These are phyloP conservation scores for Hippocampus abdominalis DNA, from an alignment of 2,113 vertebrate species.

Conservation along the genomic window DNA sequence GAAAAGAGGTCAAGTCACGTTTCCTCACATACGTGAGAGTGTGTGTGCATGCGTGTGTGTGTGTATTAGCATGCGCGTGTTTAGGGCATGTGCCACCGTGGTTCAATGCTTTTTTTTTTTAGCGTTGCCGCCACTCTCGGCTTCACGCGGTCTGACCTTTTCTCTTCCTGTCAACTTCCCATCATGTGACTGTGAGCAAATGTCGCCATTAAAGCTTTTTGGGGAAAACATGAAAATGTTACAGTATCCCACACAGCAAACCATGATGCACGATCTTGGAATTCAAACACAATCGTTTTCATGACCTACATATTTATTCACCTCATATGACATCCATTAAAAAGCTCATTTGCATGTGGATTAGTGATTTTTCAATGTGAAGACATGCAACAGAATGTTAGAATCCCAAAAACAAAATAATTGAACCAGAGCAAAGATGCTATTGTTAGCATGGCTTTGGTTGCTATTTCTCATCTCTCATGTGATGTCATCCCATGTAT, in stretches of 20 bases:
- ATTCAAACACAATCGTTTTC: no score
- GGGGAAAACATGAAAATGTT: neutral
- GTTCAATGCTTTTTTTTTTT: conserved; percentile 5
- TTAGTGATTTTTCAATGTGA: no score
- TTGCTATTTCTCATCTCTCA: neutral
- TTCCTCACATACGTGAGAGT: conserved; percentile 42
- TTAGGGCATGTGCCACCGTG: conserved; percentile 13
- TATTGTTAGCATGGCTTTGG: neutral
- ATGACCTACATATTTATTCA: no score
- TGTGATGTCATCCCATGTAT: neutral
- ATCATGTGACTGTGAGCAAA: neutral
- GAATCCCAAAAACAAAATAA: no score
- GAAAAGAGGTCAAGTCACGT: conserved; percentile 44
- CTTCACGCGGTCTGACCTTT: conserved; percentile 9
- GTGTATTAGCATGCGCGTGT: conserved; percentile 7
- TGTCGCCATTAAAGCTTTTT: neutral
- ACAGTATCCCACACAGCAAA: neutral
- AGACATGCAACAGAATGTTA: no score
- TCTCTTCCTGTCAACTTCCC: conserved; percentile 2
- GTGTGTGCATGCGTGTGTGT: conserved; percentile 6
- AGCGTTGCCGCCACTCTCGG: neutral
- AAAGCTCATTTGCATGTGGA: no score
- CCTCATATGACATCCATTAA: no score
- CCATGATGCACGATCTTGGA: neutral
- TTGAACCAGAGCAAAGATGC: neutral